These are phyloP conservation scores for Pyrrhosoma nymphula DNA, from an alignment of 2,888 invertebrate species.

Conservation along the genomic window DNA sequence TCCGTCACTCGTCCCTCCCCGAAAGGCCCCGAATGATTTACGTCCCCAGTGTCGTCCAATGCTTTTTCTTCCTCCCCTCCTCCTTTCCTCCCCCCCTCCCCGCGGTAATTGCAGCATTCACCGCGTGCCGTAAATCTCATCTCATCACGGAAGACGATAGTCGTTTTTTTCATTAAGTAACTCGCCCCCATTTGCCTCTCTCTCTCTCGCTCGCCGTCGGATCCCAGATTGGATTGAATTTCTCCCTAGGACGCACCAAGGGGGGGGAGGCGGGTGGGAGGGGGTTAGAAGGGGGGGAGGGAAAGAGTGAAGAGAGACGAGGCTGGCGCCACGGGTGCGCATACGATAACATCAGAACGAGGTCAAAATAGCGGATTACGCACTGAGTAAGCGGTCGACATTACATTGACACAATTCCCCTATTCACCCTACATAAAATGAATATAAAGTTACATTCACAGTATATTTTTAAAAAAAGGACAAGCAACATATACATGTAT, in stretches of 20 bases:
- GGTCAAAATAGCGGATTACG: not conserved
- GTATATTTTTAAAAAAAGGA: no score
- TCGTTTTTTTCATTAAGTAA: constrained; percentile 23
- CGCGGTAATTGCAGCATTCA: constrained; percentile 58
- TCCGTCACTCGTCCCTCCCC: constrained; percentile 17
- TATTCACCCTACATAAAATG: no score
- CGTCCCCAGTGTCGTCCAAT: not conserved
- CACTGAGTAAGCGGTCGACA: no score
- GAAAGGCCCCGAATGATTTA: constrained; percentile 1
- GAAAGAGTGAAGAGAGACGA: no score
- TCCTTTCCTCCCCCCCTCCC: not conserved
- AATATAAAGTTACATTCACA: no score
- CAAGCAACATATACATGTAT: no score
- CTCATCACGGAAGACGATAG: not conserved
- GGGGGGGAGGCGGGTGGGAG: not conserved
- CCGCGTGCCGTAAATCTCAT: constrained; percentile 47
- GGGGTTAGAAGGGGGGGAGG: not conserved
- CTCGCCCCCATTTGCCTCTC: not conserved
- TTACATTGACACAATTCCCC: not conserved
- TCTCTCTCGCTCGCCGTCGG: not conserved
- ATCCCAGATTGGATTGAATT: not conserved
- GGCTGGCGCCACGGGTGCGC: not conserved
- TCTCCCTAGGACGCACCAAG: not conserved
- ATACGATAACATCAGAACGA: not conserved
- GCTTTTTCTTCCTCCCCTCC: not conserved